Evolutionary conservation across 2,113 vertebrate species (phyloP).

Genomic region (Setophaga coronata): DNA sequence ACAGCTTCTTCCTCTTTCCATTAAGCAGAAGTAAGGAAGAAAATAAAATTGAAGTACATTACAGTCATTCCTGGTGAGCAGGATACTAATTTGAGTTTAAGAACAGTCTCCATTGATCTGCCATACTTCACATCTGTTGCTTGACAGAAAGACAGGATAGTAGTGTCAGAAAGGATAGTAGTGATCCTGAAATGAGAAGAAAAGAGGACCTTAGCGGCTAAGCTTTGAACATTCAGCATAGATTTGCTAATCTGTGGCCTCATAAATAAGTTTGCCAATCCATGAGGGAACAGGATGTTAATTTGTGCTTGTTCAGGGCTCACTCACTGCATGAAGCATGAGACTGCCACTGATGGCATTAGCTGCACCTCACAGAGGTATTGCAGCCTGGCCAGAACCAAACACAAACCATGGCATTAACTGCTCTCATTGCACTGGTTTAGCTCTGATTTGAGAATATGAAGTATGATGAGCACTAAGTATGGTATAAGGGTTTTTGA

Average conservation of each 20-base stretch:
- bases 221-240: background rate
- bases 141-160: background rate
- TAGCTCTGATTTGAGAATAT: background rate
- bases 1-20: background rate
- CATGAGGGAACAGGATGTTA: background rate
- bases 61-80: background rate
- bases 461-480: background rate
- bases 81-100: background rate
- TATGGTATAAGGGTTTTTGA: rapidly evolving
- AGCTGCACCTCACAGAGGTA: background rate
- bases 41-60: background rate
- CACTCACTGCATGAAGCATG: background rate
- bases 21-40: background rate
- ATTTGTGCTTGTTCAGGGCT: background rate
- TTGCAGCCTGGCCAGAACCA: background rate
- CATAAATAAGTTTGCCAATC: background rate
- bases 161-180: background rate
- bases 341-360: background rate
- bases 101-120: rapidly evolving
- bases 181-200: background rate
- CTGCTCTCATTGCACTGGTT: background rate
- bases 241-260: background rate
- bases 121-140: background rate
- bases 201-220: background rate
- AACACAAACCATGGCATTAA: too few relatives aligned